phyloP scores from a whole-genome alignment of 1,140 invertebrate genomes.

The Hyposmocoma kahamanoa region DNA sequence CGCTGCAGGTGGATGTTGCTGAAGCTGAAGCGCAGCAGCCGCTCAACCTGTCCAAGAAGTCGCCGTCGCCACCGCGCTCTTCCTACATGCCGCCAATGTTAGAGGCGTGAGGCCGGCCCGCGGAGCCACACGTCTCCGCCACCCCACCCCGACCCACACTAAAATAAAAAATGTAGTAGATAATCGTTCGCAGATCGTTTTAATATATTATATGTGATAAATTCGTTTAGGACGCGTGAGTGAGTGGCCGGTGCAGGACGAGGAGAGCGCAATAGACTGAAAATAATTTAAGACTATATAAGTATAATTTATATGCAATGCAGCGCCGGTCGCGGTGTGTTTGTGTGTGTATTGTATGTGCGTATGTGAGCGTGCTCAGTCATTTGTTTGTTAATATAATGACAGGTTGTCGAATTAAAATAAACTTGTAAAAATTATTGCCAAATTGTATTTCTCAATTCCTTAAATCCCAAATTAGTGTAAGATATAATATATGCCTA shows the following conservation, averaged over 20 bases:
- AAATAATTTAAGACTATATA: constrained; percentile 72
- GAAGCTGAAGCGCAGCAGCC: constrained; percentile 88
- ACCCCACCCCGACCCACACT: constrained; percentile 68
- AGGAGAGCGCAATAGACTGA: constrained; percentile 73
- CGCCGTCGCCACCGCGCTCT: constrained; percentile 80
- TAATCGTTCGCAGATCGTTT: constrained; percentile 72
- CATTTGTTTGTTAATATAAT: constrained; percentile 74
- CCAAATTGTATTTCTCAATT: too few relatives aligned
- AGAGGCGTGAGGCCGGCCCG: constrained; percentile 74
- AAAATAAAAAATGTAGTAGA: constrained; percentile 70
- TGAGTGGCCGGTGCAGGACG: constrained; percentile 69
- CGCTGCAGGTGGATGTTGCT: constrained; percentile 87
- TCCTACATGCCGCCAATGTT: constrained; percentile 74
- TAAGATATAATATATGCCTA: too few relatives aligned
- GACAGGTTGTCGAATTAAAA: constrained; percentile 73
- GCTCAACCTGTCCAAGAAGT: constrained; percentile 91
- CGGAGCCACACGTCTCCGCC: constrained; percentile 65
- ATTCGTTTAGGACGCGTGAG: constrained; percentile 70
- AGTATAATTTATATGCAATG: constrained; percentile 73
- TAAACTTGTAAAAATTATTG: constrained; percentile 69
- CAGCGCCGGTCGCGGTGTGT: constrained; percentile 72
- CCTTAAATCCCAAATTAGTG: too few relatives aligned
- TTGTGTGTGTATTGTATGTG: constrained; percentile 70
- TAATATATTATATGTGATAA: constrained; percentile 74
- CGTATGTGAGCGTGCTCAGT: constrained; percentile 72